Evolutionary conservation across 2,113 vertebrate species (phyloP), one percentile per base, ranked within the genome.

Genomic region (Trochalopteron elliotii): DNA sequence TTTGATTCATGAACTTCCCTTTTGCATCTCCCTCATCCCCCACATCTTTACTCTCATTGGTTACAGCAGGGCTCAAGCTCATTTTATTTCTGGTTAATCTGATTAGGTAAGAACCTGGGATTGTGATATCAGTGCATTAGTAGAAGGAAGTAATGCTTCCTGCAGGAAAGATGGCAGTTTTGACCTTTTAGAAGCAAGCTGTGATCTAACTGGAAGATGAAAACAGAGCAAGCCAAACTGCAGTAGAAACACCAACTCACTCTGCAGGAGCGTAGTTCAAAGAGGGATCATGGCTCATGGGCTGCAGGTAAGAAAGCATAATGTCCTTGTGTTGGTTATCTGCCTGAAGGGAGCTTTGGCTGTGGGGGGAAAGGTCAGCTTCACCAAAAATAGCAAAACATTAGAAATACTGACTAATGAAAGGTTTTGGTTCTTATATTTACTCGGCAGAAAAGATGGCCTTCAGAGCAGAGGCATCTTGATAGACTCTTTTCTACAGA

Each of bases 241-340:
- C 55, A 83, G 30, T 23, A 53, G 15, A 30, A 68, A 57, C 31
- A 79, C 6, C 40, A 61, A 53, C 33, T 50, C 22, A 9, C 65
- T 76, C 35, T 79, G 71, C 2, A 5, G 40, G 19, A 83, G 44
- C 21, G 35, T 4, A 69, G 24, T 59, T 87, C 39, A 10, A 44
- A 93, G 63, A 31, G 44, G 69, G 55, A 75, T 39, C 31, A 95
- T 96, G 94, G 95, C 89, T 91, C 40, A 2, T 33, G 94, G 95
- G 63, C 74, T 96, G 63, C 77, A 96, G 93, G 92, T 94, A 93
- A 93, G 72, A 79, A 64, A 76, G 33, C 11, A 25, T 12, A 27
- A 45, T 7, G 31, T 56, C 55, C 31, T 56, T n/a, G 55, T n/a
- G 33, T n/a, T 15, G 21, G 21, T 21, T n/a, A 57, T 23, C 14